Evolutionary conservation across 2,888 invertebrate genomes (phyloP), one percentile per base, ranked within the genome.

Genomic region (Antheraea yamamai): DNA sequence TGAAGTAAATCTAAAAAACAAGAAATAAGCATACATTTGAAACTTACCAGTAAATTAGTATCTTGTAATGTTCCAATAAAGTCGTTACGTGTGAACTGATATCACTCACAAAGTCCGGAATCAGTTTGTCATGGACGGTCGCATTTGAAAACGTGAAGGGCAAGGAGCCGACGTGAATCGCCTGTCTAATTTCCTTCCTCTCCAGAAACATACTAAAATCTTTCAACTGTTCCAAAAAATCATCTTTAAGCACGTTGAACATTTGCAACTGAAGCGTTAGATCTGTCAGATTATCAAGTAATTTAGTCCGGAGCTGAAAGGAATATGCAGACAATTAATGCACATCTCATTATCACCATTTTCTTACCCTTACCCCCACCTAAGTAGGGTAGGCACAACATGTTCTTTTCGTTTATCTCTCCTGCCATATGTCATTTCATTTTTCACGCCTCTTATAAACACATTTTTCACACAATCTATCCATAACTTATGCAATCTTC

Each of bases 111-210:
- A 97, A 95, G 85, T 98, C 98, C 8, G 91, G 88, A 64, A 95
- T 88, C 30, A 98, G 88, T 79, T 82, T 83, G 0, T 72, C 73
- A 4, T 86, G 82, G 0, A 86, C 86, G 0, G 83, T 85, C 0
- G 3, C 58, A 61, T 91, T 91, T 61, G 83, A 82, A 75, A 88
- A 88, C 0, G 81, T 77, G 72, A 91, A 91, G 26, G 95, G 88
- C n/a, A 95, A 90, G 80, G 96, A 95, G 0, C 97, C 97, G 0
- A 97, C 97, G 83, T 98, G 97, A 73, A 98, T 95, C 0, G 96
- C 96, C 16, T 94, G 91, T 30, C 96, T 92, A 0, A 97, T 92
- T 35, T 95, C 93, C 4, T 88, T 85, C 16, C 85, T 88, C 74
- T 96, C 95, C 52, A 97, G 89, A 91, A 96, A 97, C 7, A 88